These are phyloP conservation scores for Sceliomorpha sp. DNA, from an alignment of 2,888 invertebrate genomes.

Conservation along the genomic window DNA sequence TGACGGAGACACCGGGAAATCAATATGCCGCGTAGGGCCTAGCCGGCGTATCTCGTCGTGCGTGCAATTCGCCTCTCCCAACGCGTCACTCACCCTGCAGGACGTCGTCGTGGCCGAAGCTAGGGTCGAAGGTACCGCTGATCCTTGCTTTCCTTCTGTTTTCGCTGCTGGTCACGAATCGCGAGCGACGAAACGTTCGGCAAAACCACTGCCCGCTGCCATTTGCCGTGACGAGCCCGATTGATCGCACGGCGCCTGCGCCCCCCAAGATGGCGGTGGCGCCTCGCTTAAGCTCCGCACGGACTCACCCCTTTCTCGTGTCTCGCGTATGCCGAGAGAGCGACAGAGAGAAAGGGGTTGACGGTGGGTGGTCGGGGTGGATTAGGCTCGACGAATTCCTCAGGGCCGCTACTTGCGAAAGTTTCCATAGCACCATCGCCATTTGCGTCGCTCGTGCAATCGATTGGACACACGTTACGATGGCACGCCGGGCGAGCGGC, in stretches of 20 bases:
- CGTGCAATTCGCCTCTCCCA: background rate
- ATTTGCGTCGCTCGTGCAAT: no score
- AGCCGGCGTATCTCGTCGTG: constrained; percentile 36
- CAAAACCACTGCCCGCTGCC: constrained; percentile 56
- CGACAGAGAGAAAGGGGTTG: no score
- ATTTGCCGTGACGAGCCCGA: constrained; percentile 46
- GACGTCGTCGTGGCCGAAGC: background rate
- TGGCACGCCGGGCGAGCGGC: no score
- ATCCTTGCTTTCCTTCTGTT: constrained; percentile 14
- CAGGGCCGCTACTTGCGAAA: no score
- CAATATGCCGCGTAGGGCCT: constrained; percentile 51
- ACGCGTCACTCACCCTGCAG: constrained; percentile 21
- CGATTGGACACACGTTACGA: no score
- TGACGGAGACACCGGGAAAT: constrained; percentile 57
- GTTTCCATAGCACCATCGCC: no score
- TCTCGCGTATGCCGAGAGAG: no score
- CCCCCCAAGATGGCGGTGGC: constrained; percentile 39
- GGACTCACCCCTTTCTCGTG: no score
- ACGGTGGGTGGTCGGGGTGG: no score
- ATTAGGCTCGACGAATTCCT: no score
- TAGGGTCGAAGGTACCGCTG: background rate
- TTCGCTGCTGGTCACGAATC: constrained; percentile 27
- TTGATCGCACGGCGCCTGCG: constrained; percentile 51
- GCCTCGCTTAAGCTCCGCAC: no score
- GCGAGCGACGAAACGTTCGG: constrained; percentile 27